phyloP scores from a whole-genome alignment of 2,888 invertebrate genomes.

The Nebria brevicollis region DNA sequence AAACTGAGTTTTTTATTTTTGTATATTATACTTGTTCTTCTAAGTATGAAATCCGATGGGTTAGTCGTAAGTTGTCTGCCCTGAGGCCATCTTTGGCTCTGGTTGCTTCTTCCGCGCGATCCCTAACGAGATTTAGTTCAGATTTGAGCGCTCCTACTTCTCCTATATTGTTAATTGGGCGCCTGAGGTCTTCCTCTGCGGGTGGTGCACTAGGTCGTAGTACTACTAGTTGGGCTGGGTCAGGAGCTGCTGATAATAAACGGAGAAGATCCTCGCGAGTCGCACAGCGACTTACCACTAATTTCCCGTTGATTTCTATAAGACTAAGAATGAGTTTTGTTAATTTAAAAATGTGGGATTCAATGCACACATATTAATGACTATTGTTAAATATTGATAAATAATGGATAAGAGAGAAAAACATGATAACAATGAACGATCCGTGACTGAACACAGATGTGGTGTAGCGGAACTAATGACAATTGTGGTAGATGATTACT shows the following conservation, averaged over 20 bases:
- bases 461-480: background rate
- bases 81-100: slow-evolving; percentile 72
- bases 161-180: slow-evolving; percentile 47
- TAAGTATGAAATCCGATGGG: slow-evolving; percentile 88
- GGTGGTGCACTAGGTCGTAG: slow-evolving; percentile 64
- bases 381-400: background rate
- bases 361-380: background rate
- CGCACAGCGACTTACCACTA: slow-evolving; percentile 69
- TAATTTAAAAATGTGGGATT: background rate
- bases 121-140: slow-evolving; percentile 69
- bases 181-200: slow-evolving; percentile 50
- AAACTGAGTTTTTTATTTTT: too few species aligned
- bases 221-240: slow-evolving; percentile 74
- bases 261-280: slow-evolving; percentile 78
- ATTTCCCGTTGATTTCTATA: slow-evolving; percentile 83
- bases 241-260: slow-evolving; percentile 70
- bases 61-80: slow-evolving; percentile 83
- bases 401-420: background rate
- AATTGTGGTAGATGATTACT: background rate
- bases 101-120: slow-evolving; percentile 72
- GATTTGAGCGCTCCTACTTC: slow-evolving; percentile 68
- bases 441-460: background rate
- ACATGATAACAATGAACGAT: background rate
- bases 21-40: slow-evolving; percentile 79
- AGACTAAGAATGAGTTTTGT: slow-evolving; percentile 65